Percentiles rank a stretch among this genome's conserved stretches.
Evolutionary conservation across 2,888 invertebrate species (phyloP).

Genomic region (Dryadula phaetusa): DNA sequence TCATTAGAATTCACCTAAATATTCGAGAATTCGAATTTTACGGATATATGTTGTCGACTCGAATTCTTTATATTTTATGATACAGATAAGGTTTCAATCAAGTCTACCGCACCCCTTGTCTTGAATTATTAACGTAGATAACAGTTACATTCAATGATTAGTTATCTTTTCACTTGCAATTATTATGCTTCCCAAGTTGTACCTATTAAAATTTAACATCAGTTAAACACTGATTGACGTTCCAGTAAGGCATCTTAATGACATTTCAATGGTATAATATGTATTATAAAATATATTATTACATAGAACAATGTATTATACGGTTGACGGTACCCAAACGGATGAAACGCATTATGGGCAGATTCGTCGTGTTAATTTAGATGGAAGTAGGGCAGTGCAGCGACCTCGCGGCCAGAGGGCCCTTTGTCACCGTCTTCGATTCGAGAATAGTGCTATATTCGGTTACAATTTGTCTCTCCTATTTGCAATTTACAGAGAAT

Average conservation of each 20-base stretch:
- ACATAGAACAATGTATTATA: background rate
- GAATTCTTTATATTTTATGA: too few relatives aligned
- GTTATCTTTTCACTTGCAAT: too few relatives aligned
- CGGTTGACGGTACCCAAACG: constrained; percentile 48
- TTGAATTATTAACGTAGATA: too few relatives aligned
- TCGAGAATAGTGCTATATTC: constrained; percentile 26
- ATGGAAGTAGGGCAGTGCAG: constrained; percentile 58
- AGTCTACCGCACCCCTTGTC: too few relatives aligned
- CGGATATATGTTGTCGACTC: too few relatives aligned
- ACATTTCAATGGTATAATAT: too few relatives aligned
- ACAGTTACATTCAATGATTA: too few relatives aligned
- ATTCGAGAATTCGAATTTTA: too few relatives aligned
- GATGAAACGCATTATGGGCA: constrained; percentile 58
- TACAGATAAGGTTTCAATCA: too few relatives aligned
- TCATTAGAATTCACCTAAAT: too few relatives aligned
- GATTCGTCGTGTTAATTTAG: constrained; percentile 58
- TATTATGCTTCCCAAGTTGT: too few relatives aligned
- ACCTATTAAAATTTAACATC: background rate
- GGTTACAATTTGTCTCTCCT: constrained; percentile 7
- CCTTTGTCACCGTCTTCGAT: constrained; percentile 36
- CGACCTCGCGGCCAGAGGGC: constrained; percentile 44
- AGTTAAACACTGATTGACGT: background rate
- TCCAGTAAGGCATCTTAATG: too few relatives aligned
- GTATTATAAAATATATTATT: background rate
- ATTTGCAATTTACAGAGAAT: constrained; percentile 12